Percentiles rank a stretch among this genome's conserved stretches.
Conservation (phyloP, 2,888 invertebrate species). For the Nebria salina region DNA sequence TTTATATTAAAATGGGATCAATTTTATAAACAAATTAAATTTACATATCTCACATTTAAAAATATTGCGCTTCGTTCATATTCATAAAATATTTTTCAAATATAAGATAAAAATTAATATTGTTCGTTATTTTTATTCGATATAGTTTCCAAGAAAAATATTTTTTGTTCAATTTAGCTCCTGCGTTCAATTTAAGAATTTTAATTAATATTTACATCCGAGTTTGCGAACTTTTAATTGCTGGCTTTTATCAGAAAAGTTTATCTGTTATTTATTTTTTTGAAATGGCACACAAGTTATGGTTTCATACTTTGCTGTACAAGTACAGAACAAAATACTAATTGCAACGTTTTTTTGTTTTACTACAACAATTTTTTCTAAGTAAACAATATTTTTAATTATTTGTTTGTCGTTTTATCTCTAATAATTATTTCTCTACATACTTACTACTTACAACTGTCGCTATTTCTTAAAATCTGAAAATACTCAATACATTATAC, state of each 20-base stretch:
- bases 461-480: too few relatives aligned
- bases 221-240: conserved; percentile 43
- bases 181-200: conserved; percentile 19
- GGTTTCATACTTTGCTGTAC: conserved; percentile 36
- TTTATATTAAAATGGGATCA: conserved; percentile 31
- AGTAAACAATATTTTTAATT: background rate
- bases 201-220: conserved; percentile 44
- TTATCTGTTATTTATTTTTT: conserved; percentile 31
- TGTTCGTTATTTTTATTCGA: too few relatives aligned
- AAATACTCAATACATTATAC: too few relatives aligned
- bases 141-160: conserved; percentile 18
- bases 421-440: too few relatives aligned
- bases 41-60: conserved; percentile 7
- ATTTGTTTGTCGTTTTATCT: background rate
- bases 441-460: too few relatives aligned
- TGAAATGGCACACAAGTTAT: conserved; percentile 31
- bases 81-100: too few relatives aligned
- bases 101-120: too few relatives aligned
- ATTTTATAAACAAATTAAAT: conserved; percentile 31
- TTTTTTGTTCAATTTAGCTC: conserved; percentile 36
- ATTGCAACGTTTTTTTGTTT: conserved; percentile 35
- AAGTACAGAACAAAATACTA: conserved; percentile 27
- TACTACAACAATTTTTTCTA: background rate
- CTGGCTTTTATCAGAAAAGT: conserved; percentile 41
- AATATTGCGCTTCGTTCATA: background rate